Percentiles rank a stretch among this genome's conserved stretches.
phyloP scores from a whole-genome alignment of 2,113 vertebrate species.

The Phylloscopus whistleri region DNA sequence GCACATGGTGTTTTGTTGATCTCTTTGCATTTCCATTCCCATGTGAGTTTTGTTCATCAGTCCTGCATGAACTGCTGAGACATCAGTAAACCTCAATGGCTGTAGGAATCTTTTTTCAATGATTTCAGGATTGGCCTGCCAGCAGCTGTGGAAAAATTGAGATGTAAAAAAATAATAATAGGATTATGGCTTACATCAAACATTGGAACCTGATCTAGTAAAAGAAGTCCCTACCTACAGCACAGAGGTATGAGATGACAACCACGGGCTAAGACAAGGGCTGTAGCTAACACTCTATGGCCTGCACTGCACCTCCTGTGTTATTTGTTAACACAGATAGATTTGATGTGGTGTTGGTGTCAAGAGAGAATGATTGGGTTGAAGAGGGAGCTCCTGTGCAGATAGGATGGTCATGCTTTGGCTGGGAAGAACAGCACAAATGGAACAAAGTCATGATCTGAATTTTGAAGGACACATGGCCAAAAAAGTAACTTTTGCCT shows the following conservation, averaged over 20 bases:
- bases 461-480: neutral
- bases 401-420: neutral
- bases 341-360: accelerated
- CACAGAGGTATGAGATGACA: neutral
- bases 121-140: neutral
- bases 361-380: neutral
- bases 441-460: neutral
- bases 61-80: neutral
- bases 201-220: neutral
- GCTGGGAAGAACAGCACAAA: neutral
- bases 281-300: neutral
- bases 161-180: neutral
- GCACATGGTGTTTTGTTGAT: neutral
- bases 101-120: neutral
- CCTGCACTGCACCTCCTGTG: neutral
- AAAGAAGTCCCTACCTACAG: neutral
- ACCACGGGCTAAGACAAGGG: neutral
- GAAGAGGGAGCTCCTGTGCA: neutral
- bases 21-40: neutral
- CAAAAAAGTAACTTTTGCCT: neutral
- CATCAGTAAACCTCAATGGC: neutral
- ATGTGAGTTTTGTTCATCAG: neutral
- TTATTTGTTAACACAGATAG: neutral
- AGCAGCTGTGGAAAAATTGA: neutral
- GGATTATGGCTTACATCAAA: neutral